Conservation (phyloP, 2,797 vertebrate species). For the Melanotaenia maccullochi region DNA sequence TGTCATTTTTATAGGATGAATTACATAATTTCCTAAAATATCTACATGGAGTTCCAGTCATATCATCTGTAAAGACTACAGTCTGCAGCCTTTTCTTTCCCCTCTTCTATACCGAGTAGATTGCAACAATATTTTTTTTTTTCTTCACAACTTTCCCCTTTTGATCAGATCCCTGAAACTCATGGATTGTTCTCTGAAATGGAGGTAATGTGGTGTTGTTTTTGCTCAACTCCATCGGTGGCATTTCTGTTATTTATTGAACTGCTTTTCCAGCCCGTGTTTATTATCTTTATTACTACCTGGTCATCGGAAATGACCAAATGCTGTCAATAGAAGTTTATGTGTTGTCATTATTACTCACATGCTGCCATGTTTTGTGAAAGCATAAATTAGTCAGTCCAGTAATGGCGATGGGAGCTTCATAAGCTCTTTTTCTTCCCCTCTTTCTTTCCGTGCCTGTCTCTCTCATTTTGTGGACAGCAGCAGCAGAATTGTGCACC, state of each 20-base stretch:
- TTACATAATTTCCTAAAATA: no score
- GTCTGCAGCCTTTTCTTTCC: no score
- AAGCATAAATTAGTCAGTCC: conserved; percentile 39
- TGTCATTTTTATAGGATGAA: neutral
- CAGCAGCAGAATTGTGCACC: conserved; percentile 70
- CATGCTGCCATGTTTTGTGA: conserved; percentile 23
- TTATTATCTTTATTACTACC: conserved; percentile 25
- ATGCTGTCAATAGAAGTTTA: conserved; percentile 19
- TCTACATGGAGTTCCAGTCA: no score
- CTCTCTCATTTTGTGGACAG: conserved; percentile 59
- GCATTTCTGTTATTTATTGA: conserved; percentile 23
- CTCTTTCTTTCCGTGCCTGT: conserved; percentile 15
- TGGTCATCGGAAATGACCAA: conserved; percentile 20
- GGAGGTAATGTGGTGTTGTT: neutral
- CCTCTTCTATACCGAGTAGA: neutral
- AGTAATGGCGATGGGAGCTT: conserved; percentile 25
- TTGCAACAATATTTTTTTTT: neutral
- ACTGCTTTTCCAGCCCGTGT: conserved; percentile 14
- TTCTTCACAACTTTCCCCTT: neutral
- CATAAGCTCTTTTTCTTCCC: conserved; percentile 13
- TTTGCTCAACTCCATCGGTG: neutral
- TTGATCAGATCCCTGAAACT: conserved; percentile 4
- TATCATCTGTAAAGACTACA: no score
- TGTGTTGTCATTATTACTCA: conserved; percentile 34
- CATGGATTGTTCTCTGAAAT: conserved; percentile 8